phyloP scores from a whole-genome alignment of 53 echinoderm and acorn worm genomes.

The Echinarachnius parma region DNA sequence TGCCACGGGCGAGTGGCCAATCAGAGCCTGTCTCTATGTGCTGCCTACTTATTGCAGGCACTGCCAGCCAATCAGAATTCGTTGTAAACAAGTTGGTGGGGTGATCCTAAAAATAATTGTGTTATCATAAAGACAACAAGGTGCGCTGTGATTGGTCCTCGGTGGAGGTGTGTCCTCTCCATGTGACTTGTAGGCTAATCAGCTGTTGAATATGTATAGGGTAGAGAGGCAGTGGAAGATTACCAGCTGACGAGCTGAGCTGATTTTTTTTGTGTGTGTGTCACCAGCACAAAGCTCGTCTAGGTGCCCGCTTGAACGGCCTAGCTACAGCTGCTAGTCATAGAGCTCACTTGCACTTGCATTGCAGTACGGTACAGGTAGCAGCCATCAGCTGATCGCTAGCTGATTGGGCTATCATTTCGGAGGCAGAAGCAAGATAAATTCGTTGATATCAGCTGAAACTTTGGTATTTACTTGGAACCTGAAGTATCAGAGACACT shows the following conservation, averaged over 20 bases:
- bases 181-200: constrained; percentile 22
- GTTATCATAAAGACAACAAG: constrained; percentile 11
- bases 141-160: constrained; percentile 6
- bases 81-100: neutral
- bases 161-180: constrained; percentile 19
- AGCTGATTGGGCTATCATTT: constrained; percentile 29
- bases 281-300: neutral
- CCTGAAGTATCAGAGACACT: neutral
- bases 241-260: constrained; percentile 24
- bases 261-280: neutral
- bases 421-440: constrained; percentile 32
- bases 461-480: neutral
- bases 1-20: constrained; percentile 14
- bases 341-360: constrained; percentile 32
- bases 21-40: constrained; percentile 36
- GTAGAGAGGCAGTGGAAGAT: constrained; percentile 41
- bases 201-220: constrained; percentile 31
- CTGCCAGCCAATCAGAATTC: neutral
- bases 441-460: no score
- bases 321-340: neutral
- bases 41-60: constrained; percentile 5
- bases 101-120: neutral
- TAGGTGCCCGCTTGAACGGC: constrained; percentile 8
- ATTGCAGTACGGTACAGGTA: constrained; percentile 32
- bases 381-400: constrained; percentile 50